Evolutionary conservation across 1,140 invertebrate species (phyloP), one percentile per base, ranked within the genome.

Genomic region (Cephus cinctus): DNA sequence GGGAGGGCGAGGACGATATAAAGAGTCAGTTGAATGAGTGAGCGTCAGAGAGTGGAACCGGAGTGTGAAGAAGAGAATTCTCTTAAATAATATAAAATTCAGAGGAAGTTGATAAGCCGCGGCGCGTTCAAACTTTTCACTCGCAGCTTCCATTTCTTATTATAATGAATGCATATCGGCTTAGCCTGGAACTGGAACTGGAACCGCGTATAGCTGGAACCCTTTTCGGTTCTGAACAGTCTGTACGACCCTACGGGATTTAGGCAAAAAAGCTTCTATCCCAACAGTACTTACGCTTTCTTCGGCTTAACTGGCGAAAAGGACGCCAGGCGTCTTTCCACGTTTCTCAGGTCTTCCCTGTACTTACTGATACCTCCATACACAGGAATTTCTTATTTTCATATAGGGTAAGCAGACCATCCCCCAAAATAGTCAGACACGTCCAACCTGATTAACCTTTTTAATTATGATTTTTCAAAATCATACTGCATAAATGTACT

Each of bases 91-190:
- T 76, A 75, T 66, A 75, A 75, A 75, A 76, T 69, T 75, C 70
- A 61, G 53, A 65, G 63, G 56, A 71, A 75, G 65, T 75, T 75
- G 72, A 74, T 75, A 76, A 76, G 73, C 67, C 58, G 56, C 56
- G 57, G 53, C 61, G 59, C 58, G 62, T 52, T 71, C 61, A 67
- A 76, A 76, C 72, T 76, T 76, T 76, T 74, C 71, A 73, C 71
- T 75, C 65, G 60, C 60, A 57, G 58, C 52, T 68, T 65, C 59
- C 67, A 75, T 76, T 73, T 73, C 72, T 75, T 73, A 73, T 75
- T 74, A 69, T 76, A 75, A 76, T 75, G 70, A 76, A 76, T 76
- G 72, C 69, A 75, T 76, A 76, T 76, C 72, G 72, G 73, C 73
- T 76, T 76, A 75, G 63, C 60, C 59, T 57, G 59, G 67, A 65